Base-by-base conservation (phyloP, 2,888 invertebrate species). In the Caprella mutica region DNA sequence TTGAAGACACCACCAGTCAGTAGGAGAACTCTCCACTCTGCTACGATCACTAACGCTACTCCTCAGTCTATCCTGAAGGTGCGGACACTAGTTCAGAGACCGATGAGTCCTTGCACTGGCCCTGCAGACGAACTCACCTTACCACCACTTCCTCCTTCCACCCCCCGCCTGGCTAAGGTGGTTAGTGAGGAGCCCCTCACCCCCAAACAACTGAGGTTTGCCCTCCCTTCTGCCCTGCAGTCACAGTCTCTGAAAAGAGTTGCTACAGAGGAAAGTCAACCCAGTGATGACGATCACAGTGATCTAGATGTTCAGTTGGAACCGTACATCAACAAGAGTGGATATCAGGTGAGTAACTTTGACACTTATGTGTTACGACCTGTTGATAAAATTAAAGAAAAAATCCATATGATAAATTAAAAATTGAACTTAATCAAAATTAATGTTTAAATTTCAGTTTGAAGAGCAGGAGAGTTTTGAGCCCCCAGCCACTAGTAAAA, bases 11-110 rank as follows among this genome's bases (percentile, higher is more conserved):
- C 61, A 8, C 43, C 55, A 24, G 50, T 55, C 6, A 40, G 12
- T 38, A 35, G 53, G 4, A 52, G 38, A 23, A 46, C 46, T n/a
- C 30, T 29, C 29, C 19, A 21, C 17, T 50, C 44, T 9, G 44
- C 27, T 5, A 42, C 12, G 8, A 46, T 24, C 4, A 35, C 55
- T 14, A 42, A 23, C 35, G 56, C 58, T 43, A 58, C 61, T 6
- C 61, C 61, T 3, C 61, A 62, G 44, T 62, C 61, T 23, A 62
- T 62, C 21, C 61, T 62, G 21, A 62, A 62, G 61, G 48, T 48
- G 6, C 48, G 48, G 29, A 30, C 48, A 21, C 19, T 48, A 21
- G 19, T 48, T 27, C 21, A 48, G 30, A 27, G 48, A 19, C 48
- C 48, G 19, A 48, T 48, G 48, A 48, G 48, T 5, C 48, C 48